Conservation (phyloP, 2,113 vertebrate genomes). For the Sorex fumeus region DNA sequence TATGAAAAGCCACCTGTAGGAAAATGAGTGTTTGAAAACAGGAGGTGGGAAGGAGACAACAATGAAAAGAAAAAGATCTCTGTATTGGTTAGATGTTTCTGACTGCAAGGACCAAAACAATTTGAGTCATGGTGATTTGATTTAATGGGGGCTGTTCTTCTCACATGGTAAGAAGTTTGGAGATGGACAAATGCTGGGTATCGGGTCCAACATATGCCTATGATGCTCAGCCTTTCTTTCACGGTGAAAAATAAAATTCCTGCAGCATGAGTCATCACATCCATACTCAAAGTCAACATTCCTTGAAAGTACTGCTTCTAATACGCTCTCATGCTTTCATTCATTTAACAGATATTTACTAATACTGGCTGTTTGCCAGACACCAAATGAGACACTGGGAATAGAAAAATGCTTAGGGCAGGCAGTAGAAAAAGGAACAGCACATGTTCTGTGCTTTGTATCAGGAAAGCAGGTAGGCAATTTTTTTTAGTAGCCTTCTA, state of each 20-base stretch:
- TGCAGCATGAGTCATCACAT: neutral
- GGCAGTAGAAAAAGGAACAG: constrained; percentile 4
- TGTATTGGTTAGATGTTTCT: neutral
- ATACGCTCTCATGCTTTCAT: neutral
- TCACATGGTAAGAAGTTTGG: neutral
- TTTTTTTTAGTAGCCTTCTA: neutral
- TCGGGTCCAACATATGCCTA: neutral
- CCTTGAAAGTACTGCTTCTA: neutral
- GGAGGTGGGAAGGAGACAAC: neutral
- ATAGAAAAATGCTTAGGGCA: neutral
- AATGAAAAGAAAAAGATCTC: neutral
- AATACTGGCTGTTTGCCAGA: neutral
- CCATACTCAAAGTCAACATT: too few relatives aligned
- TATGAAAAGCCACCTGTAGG: neutral
- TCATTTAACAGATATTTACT: constrained; percentile 40
- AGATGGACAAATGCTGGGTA: neutral
- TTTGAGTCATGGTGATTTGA: neutral
- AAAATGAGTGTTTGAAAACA: neutral
- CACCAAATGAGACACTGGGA: neutral
- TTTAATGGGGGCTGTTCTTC: neutral
- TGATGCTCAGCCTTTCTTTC: neutral
- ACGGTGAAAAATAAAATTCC: neutral
- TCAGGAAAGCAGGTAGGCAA: constrained; percentile 20
- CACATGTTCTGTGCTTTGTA: constrained; percentile 1
- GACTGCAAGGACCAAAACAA: neutral